Percentiles rank a stretch among this genome's conserved stretches.
These are phyloP conservation scores for Diadumene lineata DNA, from an alignment of 92 coral and sea anemone species.

Conservation along the genomic window DNA sequence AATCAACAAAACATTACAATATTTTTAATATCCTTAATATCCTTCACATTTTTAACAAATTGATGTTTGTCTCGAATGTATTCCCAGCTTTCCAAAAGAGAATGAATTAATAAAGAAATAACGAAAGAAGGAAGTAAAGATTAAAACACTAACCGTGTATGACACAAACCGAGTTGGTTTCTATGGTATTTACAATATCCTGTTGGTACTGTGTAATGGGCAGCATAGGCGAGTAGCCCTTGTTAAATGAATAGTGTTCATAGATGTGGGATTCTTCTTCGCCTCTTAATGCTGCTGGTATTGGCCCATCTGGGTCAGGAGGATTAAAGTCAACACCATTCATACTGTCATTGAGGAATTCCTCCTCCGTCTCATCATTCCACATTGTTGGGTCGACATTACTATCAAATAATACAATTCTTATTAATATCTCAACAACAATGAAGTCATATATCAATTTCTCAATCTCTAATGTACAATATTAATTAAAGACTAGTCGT, in stretches of 20 bases:
- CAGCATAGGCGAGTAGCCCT: slow-evolving; percentile 70
- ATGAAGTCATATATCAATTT: not conserved
- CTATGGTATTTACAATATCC: slow-evolving; percentile 85
- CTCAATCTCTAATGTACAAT: too few species aligned
- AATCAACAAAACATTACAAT: too few species aligned
- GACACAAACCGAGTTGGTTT: slow-evolving; percentile 90
- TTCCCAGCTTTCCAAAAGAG: too few species aligned
- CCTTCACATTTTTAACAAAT: too few species aligned
- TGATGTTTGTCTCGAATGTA: too few species aligned
- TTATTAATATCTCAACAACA: not conserved
- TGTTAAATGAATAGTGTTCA: slow-evolving; percentile 89
- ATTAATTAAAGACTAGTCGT: not conserved
- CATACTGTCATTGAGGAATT: slow-evolving; percentile 45
- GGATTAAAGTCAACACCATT: slow-evolving; percentile 34
- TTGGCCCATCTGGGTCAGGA: slow-evolving; percentile 45
- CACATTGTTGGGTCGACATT: slow-evolving; percentile 8
- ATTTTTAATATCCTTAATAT: too few species aligned
- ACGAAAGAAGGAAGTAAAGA: too few species aligned
- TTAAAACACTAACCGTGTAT: slow-evolving; percentile 92
- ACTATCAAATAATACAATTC: not conserved
- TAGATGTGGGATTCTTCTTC: slow-evolving; percentile 89
- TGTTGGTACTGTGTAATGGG: slow-evolving; percentile 83
- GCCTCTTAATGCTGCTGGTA: slow-evolving; percentile 71
- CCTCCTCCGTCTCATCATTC: slow-evolving; percentile 13
- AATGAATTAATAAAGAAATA: too few species aligned